Base-by-base conservation (phyloP, 2,113 vertebrate species). In the Poecile atricapillus region DNA sequence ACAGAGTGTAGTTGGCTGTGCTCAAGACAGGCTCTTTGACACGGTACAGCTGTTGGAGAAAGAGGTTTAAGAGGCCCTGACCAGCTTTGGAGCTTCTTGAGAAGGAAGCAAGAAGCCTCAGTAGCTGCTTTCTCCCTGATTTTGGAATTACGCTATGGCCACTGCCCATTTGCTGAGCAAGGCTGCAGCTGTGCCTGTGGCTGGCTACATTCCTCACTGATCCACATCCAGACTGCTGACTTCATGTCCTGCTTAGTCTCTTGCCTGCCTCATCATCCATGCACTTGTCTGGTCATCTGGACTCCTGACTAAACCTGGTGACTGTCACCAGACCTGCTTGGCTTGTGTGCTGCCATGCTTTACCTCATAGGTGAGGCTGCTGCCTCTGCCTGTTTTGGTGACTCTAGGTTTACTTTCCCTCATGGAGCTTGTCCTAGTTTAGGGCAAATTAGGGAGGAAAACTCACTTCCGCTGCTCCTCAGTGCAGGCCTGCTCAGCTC, bases 281-380 rank as follows among this genome's bases (percentile, higher is more conserved):
- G 33, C 33, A 53, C 64, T 79, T 71, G 13, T 35, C 35, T 59
- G 47, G 41, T 39, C 28, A 43, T 53, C n/a, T 53, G 43, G 13
- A 46, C 43, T 70, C 59, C 58, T 81, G 63, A 17, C 71, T 89
- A 70, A 65, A 77, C n/a, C 31, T 62, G 44, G 24, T 56, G 67
- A 43, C 27, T 3, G 5, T 46, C 46, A 69, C 21, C 2, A 7
- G 83, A 83, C 21, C 19, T 76, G 44, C 41, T 43, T 19, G 53
- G 37, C 55, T 87, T 0, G 0, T 28, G 50, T 52, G 20, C 60
- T 83, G 41, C 11, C 0, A 0, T 58, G 18, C 47, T 58, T 84
- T 87, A 53, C 64, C 9, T 79, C 7, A 1, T 14, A 70, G n/a
- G 30, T 2, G 3, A 93, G 43, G 27, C 41, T 3, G 2, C 43